phyloP scores from a whole-genome alignment of 2,888 invertebrate species.

The Trichopoda pennipes region DNA sequence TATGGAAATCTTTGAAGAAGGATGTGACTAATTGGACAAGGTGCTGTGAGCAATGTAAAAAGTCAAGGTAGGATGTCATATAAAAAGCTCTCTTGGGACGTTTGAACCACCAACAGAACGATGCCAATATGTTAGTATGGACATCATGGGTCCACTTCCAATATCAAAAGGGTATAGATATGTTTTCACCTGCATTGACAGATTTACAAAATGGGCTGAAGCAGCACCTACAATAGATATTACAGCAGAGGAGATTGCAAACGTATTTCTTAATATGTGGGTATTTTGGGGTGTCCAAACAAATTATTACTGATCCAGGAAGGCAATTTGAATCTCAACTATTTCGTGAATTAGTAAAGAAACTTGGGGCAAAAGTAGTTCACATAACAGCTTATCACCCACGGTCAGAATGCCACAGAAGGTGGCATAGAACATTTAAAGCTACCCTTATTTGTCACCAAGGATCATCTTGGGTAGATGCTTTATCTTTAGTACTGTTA shows the following conservation, averaged over 20 bases:
- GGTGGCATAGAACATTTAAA: constrained; percentile 54
- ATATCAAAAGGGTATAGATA: constrained; percentile 7
- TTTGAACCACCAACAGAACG: constrained; percentile 27
- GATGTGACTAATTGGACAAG: constrained; percentile 24
- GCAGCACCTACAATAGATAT: constrained; percentile 28
- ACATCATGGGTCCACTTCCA: constrained; percentile 74
- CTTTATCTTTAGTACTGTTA: not conserved
- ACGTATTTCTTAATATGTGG: constrained; percentile 16
- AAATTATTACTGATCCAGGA: constrained; percentile 72
- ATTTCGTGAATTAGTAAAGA: constrained; percentile 72
- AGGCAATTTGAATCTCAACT: constrained; percentile 35
- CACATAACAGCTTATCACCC: constrained; percentile 51
- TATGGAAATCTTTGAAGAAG: constrained; percentile 38
- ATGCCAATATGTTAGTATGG: constrained; percentile 78
- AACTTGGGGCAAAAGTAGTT: constrained; percentile 54
- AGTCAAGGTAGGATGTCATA: constrained; percentile 38
- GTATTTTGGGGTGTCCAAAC: constrained; percentile 76
- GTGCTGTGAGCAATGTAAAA: constrained; percentile 30
- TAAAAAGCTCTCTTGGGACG: not conserved
- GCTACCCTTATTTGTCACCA: not conserved
- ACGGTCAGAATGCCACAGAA: constrained; percentile 56
- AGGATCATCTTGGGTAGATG: no score
- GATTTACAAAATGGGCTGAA: constrained; percentile 25
- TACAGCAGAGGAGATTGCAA: constrained; percentile 68
- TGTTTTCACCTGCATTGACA: constrained; percentile 31